These are phyloP conservation scores for Xanthia icteritia DNA, from an alignment of 2,888 invertebrate species.

Conservation along the genomic window DNA sequence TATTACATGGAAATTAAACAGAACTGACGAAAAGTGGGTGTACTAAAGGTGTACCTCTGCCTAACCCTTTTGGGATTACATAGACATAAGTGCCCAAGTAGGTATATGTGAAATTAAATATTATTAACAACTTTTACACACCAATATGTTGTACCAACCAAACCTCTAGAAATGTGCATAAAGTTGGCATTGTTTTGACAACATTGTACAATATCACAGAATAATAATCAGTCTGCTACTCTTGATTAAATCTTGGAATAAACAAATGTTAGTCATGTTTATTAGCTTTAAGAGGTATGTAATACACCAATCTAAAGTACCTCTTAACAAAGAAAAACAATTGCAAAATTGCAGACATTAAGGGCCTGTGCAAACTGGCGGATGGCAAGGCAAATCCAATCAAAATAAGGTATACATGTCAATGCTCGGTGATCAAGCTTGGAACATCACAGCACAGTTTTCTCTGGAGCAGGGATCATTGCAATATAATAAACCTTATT, in stretches of 20 bases:
- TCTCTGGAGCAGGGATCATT: no score
- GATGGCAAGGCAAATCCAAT: no score
- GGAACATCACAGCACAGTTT: no score
- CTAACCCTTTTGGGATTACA: no score
- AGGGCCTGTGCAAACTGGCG: no score
- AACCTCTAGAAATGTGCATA: neutral
- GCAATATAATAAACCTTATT: no score
- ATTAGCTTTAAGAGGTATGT: neutral
- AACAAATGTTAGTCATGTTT: neutral
- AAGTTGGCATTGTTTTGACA: constrained; percentile 11
- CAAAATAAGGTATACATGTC: no score
- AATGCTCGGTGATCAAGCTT: no score
- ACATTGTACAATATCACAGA: neutral
- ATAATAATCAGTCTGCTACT: neutral
- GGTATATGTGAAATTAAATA: neutral
- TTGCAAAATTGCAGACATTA: neutral
- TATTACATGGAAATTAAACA: no score
- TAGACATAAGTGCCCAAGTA: neutral
- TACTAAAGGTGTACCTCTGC: no score
- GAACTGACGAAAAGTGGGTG: no score
- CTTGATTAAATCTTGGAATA: neutral
- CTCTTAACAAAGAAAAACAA: neutral
- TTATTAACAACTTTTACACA: neutral
- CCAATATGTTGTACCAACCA: neutral
- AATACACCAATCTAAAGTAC: neutral